Evolutionary conservation across 2,113 vertebrate species (phyloP).

Genomic region (Eclectus roratus): DNA sequence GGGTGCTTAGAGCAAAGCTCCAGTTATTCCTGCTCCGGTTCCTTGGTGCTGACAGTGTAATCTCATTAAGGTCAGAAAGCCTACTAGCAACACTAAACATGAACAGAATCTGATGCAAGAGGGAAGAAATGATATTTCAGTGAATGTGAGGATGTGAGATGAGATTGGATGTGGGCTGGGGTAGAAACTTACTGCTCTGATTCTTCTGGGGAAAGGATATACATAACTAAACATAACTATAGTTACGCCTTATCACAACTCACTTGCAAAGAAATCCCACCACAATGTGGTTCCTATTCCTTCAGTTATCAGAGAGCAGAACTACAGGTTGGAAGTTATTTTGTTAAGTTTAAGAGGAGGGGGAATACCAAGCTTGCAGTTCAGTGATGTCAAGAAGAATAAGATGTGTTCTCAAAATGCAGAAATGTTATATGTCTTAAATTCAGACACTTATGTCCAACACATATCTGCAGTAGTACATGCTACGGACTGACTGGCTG

Average conservation of each 20-base stretch:
- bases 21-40: neutral
- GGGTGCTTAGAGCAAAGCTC: neutral
- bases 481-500: neutral
- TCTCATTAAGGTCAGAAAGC: neutral
- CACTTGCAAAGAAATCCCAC: neutral
- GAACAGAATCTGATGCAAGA: neutral
- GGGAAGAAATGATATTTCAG: neutral
- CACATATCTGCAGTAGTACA: neutral
- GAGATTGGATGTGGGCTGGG: neutral
- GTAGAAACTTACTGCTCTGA: neutral
- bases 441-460: neutral
- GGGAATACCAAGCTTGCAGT: neutral
- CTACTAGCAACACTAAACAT: neutral
- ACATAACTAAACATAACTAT: neutral
- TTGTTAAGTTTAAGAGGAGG: neutral
- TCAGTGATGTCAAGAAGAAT: neutral
- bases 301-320: neutral
- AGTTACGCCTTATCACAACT: neutral
- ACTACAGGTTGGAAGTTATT: neutral
- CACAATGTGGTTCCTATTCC: neutral
- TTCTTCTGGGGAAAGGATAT: neutral
- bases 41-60: neutral
- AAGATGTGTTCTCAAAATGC: neutral
- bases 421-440: neutral
- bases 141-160: neutral